These are phyloP conservation scores for Agriopis leucophaearia DNA, from an alignment of 2,888 invertebrate species.

Conservation along the genomic window DNA sequence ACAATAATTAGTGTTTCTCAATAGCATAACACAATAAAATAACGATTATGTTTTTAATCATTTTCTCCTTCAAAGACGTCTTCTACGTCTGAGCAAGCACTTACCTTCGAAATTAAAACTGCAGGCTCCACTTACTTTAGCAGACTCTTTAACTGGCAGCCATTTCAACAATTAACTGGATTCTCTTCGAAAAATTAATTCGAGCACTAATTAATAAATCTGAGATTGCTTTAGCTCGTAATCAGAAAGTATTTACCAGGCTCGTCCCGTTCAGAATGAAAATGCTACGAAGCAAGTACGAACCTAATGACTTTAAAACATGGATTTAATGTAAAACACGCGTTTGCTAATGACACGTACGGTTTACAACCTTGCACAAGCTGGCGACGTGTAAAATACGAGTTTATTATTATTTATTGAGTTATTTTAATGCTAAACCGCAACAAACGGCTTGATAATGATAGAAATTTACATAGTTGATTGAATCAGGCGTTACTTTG, in stretches of 20 bases:
- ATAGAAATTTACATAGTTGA: no score
- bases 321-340: conserved; percentile 38
- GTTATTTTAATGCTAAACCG: conserved; percentile 1
- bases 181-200: conserved; percentile 39
- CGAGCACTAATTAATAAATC: conserved; percentile 54
- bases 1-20: not conserved
- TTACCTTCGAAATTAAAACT: conserved; percentile 8
- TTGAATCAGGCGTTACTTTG: no score
- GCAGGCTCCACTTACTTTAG: conserved; percentile 2
- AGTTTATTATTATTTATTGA: conserved; percentile 23
- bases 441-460: not conserved
- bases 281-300: conserved; percentile 4
- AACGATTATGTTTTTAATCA: not conserved
- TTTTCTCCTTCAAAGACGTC: not conserved
- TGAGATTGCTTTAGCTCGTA: conserved; percentile 54
- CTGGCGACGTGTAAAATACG: conserved; percentile 28
- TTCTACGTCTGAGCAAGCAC: not conserved
- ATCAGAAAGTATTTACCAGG: conserved; percentile 55
- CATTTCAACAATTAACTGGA: conserved; percentile 19
- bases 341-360: conserved; percentile 42
- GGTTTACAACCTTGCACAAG: conserved; percentile 30
- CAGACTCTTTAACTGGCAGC: conserved; percentile 4
- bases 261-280: conserved; percentile 9
- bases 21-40: not conserved
- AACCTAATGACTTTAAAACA: conserved; percentile 37